Evolutionary conservation across 1,140 invertebrate species (phyloP), one percentile per base, ranked within the genome.

Genomic region (Eumeta japonica): DNA sequence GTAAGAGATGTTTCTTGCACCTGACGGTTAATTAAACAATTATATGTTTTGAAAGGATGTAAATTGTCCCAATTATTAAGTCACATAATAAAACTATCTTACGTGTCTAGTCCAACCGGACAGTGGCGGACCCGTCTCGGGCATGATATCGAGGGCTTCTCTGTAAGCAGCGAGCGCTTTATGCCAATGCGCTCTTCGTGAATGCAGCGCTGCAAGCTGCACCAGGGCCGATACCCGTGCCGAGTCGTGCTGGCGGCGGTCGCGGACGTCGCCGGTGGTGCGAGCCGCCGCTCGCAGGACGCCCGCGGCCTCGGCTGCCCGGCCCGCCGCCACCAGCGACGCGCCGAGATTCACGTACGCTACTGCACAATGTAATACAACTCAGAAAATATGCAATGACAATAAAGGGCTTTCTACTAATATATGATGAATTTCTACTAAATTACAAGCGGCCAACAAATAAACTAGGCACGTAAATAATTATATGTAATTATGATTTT

Each of bases 281-380:
- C 84, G 82, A 4, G 89, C 83, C 47, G 92, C 94, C 34, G 88
- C 81, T 15, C 85, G 76, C 32, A 96, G 84, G 29, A 91, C 85
- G 46, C 86, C 82, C 19, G 87, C 86, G 9, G 94, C 94, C 58
- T 95, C 91, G 31, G 87, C 81, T 45, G 85, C 83, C 30, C 87
- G 79, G 9, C 92, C 92, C 32, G 90, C 78, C 5, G 88, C 82
- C 46, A 89, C 86, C 43, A 94, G 78, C 14, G 93, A 87, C 43
- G 92, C 86, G 1, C 92, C 95, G 52, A 97, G 80, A 62, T 97
- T 97, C 39, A 97, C 83, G 75, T 97, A 92, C 27, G 94, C 95
- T 81, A 96, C 93, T 96, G 81, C n/a, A n/a, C 15, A 84, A 83
- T 28, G 53, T 55, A 57, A 54, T n/a, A n/a, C n/a, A n/a, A n/a